A percentile compares a stretch with the other conserved stretches of the same genome.
phyloP scores from a whole-genome alignment of 2,113 vertebrate species.

The Gymnorhina tibicen region DNA sequence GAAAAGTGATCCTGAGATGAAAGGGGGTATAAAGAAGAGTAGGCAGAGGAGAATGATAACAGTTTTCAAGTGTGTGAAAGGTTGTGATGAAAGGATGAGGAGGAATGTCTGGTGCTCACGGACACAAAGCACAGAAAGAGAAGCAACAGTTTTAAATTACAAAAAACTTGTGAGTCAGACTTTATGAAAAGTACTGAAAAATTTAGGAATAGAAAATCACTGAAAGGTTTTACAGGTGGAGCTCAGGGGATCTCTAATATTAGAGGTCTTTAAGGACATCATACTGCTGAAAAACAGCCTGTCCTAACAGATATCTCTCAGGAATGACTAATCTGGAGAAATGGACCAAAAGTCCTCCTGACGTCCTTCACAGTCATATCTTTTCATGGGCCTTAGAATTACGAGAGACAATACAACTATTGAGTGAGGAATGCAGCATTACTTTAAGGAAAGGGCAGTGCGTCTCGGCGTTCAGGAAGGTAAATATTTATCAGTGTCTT shows the following conservation, averaged over 20 bases:
- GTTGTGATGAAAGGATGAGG: not conserved
- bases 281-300: not conserved
- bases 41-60: not conserved
- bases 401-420: not conserved
- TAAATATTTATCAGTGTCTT: conserved; percentile 1
- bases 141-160: not conserved
- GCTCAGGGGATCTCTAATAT: not conserved
- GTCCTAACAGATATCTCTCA: not conserved
- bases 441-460: not conserved
- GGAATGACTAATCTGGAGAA: not conserved
- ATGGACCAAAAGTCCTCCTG: not conserved
- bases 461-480: not conserved
- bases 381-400: not conserved
- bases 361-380: not conserved
- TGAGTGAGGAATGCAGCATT: not conserved
- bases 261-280: not conserved
- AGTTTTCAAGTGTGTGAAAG: not conserved
- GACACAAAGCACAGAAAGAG: not conserved
- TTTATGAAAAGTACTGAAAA: not conserved
- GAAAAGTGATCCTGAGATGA: not conserved
- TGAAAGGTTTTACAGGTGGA: not conserved
- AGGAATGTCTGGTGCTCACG: not conserved
- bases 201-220: not conserved
- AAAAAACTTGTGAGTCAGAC: not conserved
- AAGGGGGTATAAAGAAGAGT: not conserved